phyloP scores from a whole-genome alignment of 1,140 invertebrate species.

The Theocolax elegans region DNA sequence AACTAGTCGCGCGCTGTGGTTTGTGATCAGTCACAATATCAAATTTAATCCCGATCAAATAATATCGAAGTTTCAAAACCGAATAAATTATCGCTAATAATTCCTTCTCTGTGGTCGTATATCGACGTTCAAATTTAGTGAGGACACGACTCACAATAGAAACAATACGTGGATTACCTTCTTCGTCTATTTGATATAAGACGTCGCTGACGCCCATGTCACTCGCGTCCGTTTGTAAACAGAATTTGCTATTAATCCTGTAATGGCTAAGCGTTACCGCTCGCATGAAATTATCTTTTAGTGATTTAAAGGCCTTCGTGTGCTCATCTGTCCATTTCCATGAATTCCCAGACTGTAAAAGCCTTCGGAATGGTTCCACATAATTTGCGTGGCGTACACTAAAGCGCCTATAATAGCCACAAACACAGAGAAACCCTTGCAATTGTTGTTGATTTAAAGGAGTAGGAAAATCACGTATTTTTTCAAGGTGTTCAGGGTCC shows the following conservation, averaged over 20 bases:
- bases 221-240: not conserved
- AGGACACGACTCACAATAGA: not conserved
- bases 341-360: not conserved
- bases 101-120: slow-evolving; percentile 60
- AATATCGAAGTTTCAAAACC: slow-evolving; percentile 54
- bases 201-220: too few relatives aligned
- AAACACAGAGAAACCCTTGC: not conserved
- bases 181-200: not conserved
- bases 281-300: not conserved
- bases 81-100: slow-evolving; percentile 57
- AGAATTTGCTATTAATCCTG: not conserved
- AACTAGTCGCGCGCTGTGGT: slow-evolving; percentile 39
- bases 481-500: not conserved
- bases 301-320: not conserved
- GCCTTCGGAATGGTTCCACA: not conserved
- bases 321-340: not conserved
- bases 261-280: not conserved
- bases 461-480: too few relatives aligned
- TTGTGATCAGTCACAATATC: slow-evolving; percentile 61
- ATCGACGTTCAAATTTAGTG: slow-evolving; percentile 53
- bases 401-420: too few relatives aligned
- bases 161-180: too few relatives aligned
- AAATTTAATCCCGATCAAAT: too few relatives aligned
- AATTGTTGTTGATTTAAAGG: not conserved
- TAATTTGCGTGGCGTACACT: too few relatives aligned